Evolutionary conservation across 2,797 vertebrate species (phyloP), one percentile per base, ranked within the genome.

Genomic region (Champsocephalus esox): DNA sequence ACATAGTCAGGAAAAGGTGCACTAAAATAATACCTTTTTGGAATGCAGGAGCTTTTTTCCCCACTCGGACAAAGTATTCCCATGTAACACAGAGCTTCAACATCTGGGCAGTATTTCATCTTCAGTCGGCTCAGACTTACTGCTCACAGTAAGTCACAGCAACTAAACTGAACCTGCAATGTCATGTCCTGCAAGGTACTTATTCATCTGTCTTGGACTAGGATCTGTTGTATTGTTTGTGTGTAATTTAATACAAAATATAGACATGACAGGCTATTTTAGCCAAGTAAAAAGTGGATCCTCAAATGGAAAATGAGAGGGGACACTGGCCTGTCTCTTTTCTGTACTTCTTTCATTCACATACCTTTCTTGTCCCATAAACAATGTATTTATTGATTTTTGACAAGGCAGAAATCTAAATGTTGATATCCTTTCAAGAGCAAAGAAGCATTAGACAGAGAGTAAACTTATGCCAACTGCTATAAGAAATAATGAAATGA

Each of bases 71-170:
- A 49, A 24, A 54, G 38, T 61, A 24, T 61, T 68, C 54, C 49
- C 60, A 61, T 13, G 5, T 71, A 71, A 48, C 13, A 54, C 44
- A 38, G 57, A 64, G 11, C 9, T 13, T 17, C 19, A 68, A 67
- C 12, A 10, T 66, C 51, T 44, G 66, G 14, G 14, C 66, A 44
- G 28, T 54, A 49, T 58, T 49, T 78, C 75, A 70, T 65, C 65
- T 60, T 55, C 54, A 38, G 50, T 66, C 62, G 61, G 49, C 43
- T 10, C 62, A 49, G 62, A 73, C 54, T 45, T 21, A 45, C 49
- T 44, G 60, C 34, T 54, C 52, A 43, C n/a, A 51, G 49, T 21
- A 43, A 28, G 24, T 77, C 66, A 52, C 21, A 58, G 45, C 61
- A 52, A 52, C 38, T 24, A 54, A 41, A 54, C 28, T 28, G 14